Conservation (phyloP, 2,797 vertebrate species). For the Phylloscopus collybita region DNA sequence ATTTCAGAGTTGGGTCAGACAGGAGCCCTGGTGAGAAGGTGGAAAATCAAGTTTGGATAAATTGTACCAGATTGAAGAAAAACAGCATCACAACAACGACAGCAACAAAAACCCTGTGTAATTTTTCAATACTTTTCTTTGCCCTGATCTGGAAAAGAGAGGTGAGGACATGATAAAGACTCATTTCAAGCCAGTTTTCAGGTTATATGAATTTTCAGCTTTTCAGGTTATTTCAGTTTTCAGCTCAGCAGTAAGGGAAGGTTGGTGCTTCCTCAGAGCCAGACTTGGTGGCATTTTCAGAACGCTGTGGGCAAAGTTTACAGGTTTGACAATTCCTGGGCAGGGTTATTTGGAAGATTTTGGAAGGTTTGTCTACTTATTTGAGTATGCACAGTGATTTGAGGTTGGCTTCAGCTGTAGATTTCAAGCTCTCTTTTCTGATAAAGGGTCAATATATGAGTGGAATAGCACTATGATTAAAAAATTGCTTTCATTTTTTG, state of each 20-base stretch:
- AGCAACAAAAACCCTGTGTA: background rate
- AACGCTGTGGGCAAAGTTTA: rapidly evolving
- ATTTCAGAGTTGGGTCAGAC: background rate
- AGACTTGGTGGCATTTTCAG: background rate
- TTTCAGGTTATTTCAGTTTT: too few relatives aligned
- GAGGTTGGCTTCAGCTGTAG: background rate
- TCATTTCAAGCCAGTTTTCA: background rate
- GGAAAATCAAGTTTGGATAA: background rate
- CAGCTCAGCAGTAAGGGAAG: background rate
- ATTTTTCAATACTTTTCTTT: background rate
- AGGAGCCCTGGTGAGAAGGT: background rate
- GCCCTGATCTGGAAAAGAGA: background rate
- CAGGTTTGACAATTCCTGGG: background rate
- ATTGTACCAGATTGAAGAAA: background rate
- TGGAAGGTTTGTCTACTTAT: background rate
- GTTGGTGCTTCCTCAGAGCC: background rate
- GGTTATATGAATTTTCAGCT: background rate
- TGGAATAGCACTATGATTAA: background rate
- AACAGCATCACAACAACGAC: background rate
- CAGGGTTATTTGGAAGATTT: background rate
- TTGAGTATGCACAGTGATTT: background rate
- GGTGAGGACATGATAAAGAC: background rate
- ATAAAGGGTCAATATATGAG: background rate
- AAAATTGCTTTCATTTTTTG: background rate
- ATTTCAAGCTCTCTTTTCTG: background rate